phyloP scores from a whole-genome alignment of 2,888 invertebrate genomes.

The Nowickia ferox region DNA sequence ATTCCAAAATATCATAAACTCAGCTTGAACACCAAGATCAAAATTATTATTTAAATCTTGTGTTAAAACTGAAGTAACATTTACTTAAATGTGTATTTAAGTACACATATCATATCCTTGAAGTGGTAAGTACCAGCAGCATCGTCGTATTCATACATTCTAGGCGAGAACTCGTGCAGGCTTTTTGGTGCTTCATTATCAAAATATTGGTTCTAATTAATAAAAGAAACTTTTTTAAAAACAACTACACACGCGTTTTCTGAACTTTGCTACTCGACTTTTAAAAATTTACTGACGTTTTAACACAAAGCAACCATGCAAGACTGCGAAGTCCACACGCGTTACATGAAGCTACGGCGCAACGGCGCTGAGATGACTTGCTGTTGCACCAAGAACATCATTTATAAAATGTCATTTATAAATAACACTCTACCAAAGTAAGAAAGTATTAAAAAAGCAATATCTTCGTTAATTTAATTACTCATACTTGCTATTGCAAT shows the following conservation, averaged over 20 bases:
- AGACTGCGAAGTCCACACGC: constrained; percentile 43
- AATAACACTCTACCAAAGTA: background rate
- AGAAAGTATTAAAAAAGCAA: background rate
- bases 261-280: constrained; percentile 62
- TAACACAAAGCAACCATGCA: constrained; percentile 58
- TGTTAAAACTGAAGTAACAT: no score
- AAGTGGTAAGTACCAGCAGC: no score
- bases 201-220: no score
- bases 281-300: constrained; percentile 63
- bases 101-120: no score
- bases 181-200: no score
- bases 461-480: background rate
- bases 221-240: no score
- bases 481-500: background rate
- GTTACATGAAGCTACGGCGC: background rate
- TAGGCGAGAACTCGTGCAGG: no score
- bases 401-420: background rate
- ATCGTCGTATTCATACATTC: no score
- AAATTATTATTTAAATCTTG: no score
- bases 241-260: constrained; percentile 47
- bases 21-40: no score
- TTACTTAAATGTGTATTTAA: no score
- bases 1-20: no score
- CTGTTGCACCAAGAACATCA: background rate
- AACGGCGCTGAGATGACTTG: background rate